Percentiles rank a stretch among this genome's conserved stretches.
Conservation (phyloP, 2,888 invertebrate species). For the Andrena praecox region DNA sequence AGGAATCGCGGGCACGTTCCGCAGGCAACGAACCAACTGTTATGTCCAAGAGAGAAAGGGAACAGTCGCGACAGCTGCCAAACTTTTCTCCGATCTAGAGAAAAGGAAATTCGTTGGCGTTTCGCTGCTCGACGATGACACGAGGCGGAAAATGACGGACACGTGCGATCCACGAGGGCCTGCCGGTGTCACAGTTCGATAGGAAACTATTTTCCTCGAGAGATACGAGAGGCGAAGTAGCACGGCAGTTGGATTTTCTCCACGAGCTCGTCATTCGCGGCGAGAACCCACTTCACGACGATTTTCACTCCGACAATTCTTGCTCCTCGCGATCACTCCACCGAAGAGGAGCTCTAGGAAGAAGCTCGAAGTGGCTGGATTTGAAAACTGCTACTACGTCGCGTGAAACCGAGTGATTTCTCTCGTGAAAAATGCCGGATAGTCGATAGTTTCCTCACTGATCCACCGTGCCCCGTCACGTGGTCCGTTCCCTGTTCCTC, state of each 20-base stretch:
- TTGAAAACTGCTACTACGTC: background rate
- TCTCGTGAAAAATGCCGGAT: background rate
- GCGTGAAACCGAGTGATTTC: background rate
- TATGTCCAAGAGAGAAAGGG: conserved; percentile 22
- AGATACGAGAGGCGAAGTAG: background rate
- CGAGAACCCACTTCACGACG: conserved; percentile 53
- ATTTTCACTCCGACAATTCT: conserved; percentile 57
- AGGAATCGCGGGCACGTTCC: conserved; percentile 9
- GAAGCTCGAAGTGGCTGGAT: background rate
- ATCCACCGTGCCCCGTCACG: conserved; percentile 31
- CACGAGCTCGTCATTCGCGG: conserved; percentile 49
- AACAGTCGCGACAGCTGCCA: conserved; percentile 13
- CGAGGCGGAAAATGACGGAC: background rate
- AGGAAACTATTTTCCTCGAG: conserved; percentile 27
- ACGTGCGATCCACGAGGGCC: conserved; percentile 25
- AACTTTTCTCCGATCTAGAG: background rate
- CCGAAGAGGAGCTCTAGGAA: conserved; percentile 18
- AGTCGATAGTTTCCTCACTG: conserved; percentile 27
- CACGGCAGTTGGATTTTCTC: conserved; percentile 71
- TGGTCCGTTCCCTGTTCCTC: conserved; percentile 11
- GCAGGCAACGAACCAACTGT: background rate
- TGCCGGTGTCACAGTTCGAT: conserved; percentile 3
- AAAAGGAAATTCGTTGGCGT: background rate
- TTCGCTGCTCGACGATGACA: background rate
- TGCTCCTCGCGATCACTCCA: conserved; percentile 1